Evolutionary conservation across 2,888 invertebrate genomes (phyloP), one percentile per base, ranked within the genome.

Genomic region (Ophion costatus): DNA sequence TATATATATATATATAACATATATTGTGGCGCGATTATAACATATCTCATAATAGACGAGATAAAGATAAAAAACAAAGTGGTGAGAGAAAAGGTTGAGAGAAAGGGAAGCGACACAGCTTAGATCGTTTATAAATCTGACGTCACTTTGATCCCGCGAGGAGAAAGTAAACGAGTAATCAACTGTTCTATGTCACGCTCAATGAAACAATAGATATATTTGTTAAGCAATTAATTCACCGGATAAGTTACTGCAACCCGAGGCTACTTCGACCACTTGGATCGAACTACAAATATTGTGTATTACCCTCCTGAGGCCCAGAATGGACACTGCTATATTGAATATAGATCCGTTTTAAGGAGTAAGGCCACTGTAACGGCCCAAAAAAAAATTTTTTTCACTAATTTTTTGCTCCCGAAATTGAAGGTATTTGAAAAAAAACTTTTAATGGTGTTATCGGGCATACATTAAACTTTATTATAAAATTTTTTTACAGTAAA

Each of bases 31-130:
- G 11, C n/a, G 1, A 6, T 63, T 45, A 38, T n/a, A 61, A 59
- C 22, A 63, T 45, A 45, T 74, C 51, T 29, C 24, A 63, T 67
- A 64, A 63, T 29, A 63, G 74, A 74, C 29, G 29, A 63, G 29
- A 51, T n/a, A 56, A 70, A 22, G 42, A 73, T 61, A 7, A 66
- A 66, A 63, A 63, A 22, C 24, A 5, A 63, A 63, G 29, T 3
- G 20, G 7, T n/a, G 2, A 2, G 42, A 74, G 20, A 45, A 24
- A 45, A 7, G 1, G 33, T 10, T 0, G 24, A 29, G 22, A 24
- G 29, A 63, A 51, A 17, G 10, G 61, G 24, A 42, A 22, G 10
- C 14, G 2, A 45, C 11, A 29, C 17, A n/a, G 45, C 14, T 20
- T 20, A 20, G 17, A 29, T 63, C 17, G 2, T 33, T 38, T 9